Evolutionary conservation across 1,140 invertebrate species (phyloP), one percentile per base, ranked within the genome.

Genomic region (Nephotettix cincticeps): DNA sequence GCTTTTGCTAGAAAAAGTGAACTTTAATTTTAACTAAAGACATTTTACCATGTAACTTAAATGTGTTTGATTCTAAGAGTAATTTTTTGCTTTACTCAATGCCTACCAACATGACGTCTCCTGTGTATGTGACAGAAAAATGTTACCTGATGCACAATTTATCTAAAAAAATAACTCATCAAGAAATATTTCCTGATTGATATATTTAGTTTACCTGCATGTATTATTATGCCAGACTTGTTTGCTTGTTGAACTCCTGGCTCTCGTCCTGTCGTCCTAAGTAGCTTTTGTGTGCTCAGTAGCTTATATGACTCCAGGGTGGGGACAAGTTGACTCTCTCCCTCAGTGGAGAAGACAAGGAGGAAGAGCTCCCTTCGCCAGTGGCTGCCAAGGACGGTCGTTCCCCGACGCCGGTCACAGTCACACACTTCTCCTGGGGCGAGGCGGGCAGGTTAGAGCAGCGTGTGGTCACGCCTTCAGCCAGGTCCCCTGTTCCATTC

Each of bases 241-340:
- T n/a, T n/a, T n/a, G n/a, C n/a, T n/a, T n/a, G n/a, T n/a, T n/a
- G n/a, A n/a, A n/a, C n/a, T n/a, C n/a, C n/a, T n/a, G n/a, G n/a
- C n/a, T n/a, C n/a, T n/a, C n/a, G n/a, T n/a, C n/a, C n/a, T n/a
- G n/a, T n/a, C n/a, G n/a, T 32, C 40, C 29, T 51, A n/a, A n/a
- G 30, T 51, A 30, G 47, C 21, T 23, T 71, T 17, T 67, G 61
- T 71, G 56, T 71, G 1, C n/a, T n/a, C n/a, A n/a, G n/a, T n/a
- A n/a, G n/a, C n/a, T n/a, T n/a, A n/a, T n/a, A n/a, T n/a, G 17
- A 27, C 25, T 64, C 19, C 78, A 88, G 90, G 90, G 90, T 74
- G 90, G 90, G 75, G 90, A 91, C 80, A 91, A 91, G 80, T 78
- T 91, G 78, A 92, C 90, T 47, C 80, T 91, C 63, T 84, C 87